Percentiles rank a stretch among this genome's conserved stretches.
Evolutionary conservation across 1,140 invertebrate genomes (phyloP).

Genomic region (Zaprionus inermis): DNA sequence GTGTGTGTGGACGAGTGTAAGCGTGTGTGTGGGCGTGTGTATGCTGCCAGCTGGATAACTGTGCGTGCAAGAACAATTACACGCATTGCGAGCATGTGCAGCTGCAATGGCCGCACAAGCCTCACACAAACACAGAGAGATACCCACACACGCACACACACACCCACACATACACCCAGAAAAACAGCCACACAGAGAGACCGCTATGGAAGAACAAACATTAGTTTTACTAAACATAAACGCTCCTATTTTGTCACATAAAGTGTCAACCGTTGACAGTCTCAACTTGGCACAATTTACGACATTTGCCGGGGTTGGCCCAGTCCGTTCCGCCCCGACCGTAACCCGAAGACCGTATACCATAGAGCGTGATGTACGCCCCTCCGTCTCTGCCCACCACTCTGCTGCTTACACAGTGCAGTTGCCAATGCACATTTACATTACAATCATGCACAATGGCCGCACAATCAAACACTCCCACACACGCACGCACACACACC

Average conservation of each 20-base stretch:
- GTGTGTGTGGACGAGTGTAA: neutral
- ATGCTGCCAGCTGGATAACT: slow-evolving; percentile 25
- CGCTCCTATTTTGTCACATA: slow-evolving; percentile 60
- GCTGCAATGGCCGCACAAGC: slow-evolving; percentile 21
- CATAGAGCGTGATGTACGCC: neutral
- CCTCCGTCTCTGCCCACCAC: neutral
- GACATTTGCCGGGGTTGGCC: slow-evolving; percentile 27
- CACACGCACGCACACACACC: slow-evolving; percentile 5
- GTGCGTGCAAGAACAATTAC: slow-evolving; percentile 47
- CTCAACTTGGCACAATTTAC: slow-evolving; percentile 63
- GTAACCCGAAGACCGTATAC: neutral
- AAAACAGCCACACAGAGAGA: neutral
- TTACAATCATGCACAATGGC: slow-evolving; percentile 42
- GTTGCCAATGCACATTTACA: slow-evolving; percentile 43
- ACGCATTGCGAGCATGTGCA: slow-evolving; percentile 40
- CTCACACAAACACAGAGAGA: neutral
- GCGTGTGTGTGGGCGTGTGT: neutral
- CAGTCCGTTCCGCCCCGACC: neutral
- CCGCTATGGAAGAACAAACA: slow-evolving; percentile 37
- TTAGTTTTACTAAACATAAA: slow-evolving; percentile 57
- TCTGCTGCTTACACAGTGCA: slow-evolving; percentile 14
- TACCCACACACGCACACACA: neutral
- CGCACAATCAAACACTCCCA: slow-evolving; percentile 15
- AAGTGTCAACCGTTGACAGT: slow-evolving; percentile 65
- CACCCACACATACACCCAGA: too few relatives aligned